phyloP scores from a whole-genome alignment of 1,140 invertebrate species.

The Holotrichia oblita region DNA sequence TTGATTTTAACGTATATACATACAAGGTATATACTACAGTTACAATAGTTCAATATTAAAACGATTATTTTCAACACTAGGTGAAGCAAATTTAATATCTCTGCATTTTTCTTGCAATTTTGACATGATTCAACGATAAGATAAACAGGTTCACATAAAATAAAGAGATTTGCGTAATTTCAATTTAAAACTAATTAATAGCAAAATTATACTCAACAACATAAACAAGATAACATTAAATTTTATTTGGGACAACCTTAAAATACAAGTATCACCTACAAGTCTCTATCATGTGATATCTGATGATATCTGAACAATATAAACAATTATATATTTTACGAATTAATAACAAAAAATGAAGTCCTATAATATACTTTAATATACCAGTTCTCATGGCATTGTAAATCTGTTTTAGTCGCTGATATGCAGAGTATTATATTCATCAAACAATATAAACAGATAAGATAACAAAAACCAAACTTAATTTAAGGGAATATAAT shows the following conservation, averaged over 20 bases:
- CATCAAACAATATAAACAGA: not conserved
- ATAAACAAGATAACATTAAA: not conserved
- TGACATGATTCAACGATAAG: not conserved
- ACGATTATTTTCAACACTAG: too few relatives aligned
- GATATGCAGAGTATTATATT: constrained; percentile 15
- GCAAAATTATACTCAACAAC: not conserved
- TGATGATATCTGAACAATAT: not conserved
- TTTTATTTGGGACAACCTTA: not conserved
- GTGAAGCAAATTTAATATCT: not conserved
- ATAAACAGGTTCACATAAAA: not conserved
- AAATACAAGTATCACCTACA: not conserved
- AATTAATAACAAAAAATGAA: constrained; percentile 9
- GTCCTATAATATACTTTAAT: not conserved
- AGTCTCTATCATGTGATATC: not conserved
- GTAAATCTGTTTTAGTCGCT: constrained; percentile 12
- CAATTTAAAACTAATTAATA: not conserved
- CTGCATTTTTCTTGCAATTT: not conserved
- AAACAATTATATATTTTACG: not conserved
- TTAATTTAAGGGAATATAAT: not conserved
- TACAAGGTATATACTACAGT: too few relatives aligned
- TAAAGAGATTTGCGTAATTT: not conserved
- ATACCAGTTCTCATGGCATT: not conserved
- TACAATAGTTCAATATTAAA: too few relatives aligned
- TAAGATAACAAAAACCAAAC: constrained; percentile 14
- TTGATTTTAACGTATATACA: too few relatives aligned